Evolutionary conservation across 2,113 vertebrate species (phyloP).

Genomic region (Tetrax tetrax): DNA sequence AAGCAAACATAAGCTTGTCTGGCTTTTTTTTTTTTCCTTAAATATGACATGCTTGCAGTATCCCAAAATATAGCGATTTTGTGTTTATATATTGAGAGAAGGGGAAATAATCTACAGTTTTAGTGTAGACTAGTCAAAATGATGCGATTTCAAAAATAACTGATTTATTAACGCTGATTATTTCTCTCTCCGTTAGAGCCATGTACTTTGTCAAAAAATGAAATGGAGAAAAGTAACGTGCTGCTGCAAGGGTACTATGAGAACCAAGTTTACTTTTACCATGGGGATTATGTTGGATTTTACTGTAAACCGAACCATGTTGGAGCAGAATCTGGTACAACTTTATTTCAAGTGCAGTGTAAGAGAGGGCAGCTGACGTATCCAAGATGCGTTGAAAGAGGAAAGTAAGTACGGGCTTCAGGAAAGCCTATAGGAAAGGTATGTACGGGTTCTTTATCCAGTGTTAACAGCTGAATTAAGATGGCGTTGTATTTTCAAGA

Average conservation of each 20-base stretch:
- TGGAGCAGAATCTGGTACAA: not conserved
- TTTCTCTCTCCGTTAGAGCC: conserved; percentile 66
- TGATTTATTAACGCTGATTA: not conserved
- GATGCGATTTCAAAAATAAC: not conserved
- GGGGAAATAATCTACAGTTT: not conserved
- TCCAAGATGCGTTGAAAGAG: conserved; percentile 63
- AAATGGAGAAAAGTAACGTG: conserved; percentile 77
- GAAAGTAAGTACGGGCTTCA: conserved; percentile 25
- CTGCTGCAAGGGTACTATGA: conserved; percentile 70
- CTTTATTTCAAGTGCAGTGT: conserved; percentile 73
- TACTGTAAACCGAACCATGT: conserved; percentile 61
- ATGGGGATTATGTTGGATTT: conserved; percentile 77
- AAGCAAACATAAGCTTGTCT: not conserved
- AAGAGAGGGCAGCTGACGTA: conserved; percentile 65
- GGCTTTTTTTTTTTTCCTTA: not conserved
- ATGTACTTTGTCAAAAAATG: conserved; percentile 69
- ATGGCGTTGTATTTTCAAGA: not conserved
- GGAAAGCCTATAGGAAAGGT: not conserved
- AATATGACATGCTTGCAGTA: not conserved
- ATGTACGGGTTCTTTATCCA: not conserved
- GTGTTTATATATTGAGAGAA: not conserved
- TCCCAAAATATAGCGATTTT: not conserved
- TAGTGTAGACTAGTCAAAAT: not conserved
- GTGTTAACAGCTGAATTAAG: not conserved
- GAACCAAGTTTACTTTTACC: conserved; percentile 70